A percentile compares a stretch with the other conserved stretches of the same genome.
These are phyloP conservation scores for Chromoteleia sp. DNA, from an alignment of 2,888 invertebrate genomes.

Conservation along the genomic window DNA sequence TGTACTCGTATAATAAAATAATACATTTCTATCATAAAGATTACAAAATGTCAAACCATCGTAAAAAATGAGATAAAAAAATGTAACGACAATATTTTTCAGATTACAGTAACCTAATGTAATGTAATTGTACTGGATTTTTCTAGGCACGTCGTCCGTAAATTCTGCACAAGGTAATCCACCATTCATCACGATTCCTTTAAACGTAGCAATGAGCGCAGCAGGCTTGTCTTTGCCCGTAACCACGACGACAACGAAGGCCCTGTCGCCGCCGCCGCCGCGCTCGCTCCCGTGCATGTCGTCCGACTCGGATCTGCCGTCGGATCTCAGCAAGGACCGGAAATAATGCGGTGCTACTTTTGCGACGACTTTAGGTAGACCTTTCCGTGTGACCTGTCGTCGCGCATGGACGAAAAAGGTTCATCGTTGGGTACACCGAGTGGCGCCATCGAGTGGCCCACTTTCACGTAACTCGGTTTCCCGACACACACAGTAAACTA, in stretches of 20 bases:
- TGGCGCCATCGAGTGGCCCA: too few relatives aligned
- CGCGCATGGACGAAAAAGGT: background rate
- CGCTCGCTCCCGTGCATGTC: constrained; percentile 76
- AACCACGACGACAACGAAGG: constrained; percentile 78
- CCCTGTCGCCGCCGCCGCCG: constrained; percentile 75
- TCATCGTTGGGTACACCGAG: too few relatives aligned
- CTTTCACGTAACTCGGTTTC: too few relatives aligned
- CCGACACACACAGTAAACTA: too few relatives aligned
- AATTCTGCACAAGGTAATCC: constrained; percentile 80
- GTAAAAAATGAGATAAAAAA: too few relatives aligned
- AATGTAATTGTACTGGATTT: constrained; percentile 66
- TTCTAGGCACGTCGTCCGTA: constrained; percentile 78
- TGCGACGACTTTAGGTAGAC: constrained; percentile 1
- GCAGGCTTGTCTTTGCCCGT: constrained; percentile 84
- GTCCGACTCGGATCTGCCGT: constrained; percentile 79
- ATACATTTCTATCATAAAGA: too few relatives aligned
- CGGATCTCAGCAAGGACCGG: constrained; percentile 82
- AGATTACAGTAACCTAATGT: constrained; percentile 28
- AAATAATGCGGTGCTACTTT: constrained; percentile 69
- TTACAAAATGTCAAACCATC: too few relatives aligned
- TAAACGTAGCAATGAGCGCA: constrained; percentile 88
- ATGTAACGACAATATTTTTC: too few relatives aligned
- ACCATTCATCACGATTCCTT: constrained; percentile 90
- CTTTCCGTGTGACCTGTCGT: background rate
- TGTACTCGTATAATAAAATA: too few relatives aligned